Evolutionary conservation across 2,113 vertebrate species (phyloP).

Genomic region (Eidolon helvum): DNA sequence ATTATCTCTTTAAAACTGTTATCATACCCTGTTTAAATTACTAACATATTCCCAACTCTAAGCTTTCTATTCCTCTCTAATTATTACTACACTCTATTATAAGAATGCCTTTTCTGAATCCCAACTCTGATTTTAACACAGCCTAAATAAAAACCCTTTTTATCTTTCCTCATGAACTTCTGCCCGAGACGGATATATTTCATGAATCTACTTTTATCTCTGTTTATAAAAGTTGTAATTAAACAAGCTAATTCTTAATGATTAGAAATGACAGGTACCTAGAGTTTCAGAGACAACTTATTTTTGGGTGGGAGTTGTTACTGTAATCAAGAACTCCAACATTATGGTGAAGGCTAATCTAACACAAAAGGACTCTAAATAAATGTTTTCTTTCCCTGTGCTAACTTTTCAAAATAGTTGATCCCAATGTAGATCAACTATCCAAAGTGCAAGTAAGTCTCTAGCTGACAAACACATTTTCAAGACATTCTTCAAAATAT

Average conservation of each 20-base stretch:
- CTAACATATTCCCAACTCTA: background rate
- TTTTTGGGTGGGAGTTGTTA: background rate
- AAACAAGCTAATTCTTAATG: background rate
- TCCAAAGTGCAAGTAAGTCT: background rate
- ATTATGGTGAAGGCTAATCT: background rate
- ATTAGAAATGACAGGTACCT: background rate
- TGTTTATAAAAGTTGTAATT: background rate
- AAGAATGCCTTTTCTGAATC: background rate
- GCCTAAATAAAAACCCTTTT: background rate
- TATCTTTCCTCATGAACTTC: background rate
- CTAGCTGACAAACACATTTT: background rate
- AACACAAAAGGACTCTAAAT: background rate
- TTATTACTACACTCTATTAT: background rate
- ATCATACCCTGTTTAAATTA: background rate
- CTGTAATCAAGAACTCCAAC: background rate
- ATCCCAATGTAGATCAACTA: background rate
- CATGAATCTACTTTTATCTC: background rate
- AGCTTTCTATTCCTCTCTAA: background rate
- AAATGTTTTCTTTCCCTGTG: fast-evolving
- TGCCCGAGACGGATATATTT: background rate
- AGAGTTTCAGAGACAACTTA: background rate
- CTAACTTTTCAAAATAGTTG: background rate
- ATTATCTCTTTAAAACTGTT: background rate
- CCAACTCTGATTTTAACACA: background rate
- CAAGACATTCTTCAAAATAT: background rate